Evolutionary conservation across 2,888 invertebrate genomes (phyloP).

Genomic region (Nesidiocoris tenuis): DNA sequence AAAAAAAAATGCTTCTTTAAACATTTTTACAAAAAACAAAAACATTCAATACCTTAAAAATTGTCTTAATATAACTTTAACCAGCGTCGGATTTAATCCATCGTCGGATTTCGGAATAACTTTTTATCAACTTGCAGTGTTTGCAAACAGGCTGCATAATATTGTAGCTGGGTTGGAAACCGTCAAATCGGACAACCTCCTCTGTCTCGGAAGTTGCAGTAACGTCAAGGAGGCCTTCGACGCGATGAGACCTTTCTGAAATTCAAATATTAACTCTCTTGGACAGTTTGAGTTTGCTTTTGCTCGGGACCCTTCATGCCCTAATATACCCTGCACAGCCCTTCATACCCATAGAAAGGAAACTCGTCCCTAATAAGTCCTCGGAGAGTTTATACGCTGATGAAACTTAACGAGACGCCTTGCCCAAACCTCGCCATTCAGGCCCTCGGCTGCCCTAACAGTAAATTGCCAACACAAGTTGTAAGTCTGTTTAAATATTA

Average conservation of each 20-base stretch:
- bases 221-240: neutral
- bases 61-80: no score
- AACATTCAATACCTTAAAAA: no score
- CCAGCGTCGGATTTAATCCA: no score
- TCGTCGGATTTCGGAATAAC: no score
- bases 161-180: no score
- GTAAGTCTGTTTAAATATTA: slow-evolving; percentile 25
- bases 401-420: slow-evolving; percentile 25
- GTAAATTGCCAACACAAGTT: slow-evolving; percentile 1
- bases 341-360: neutral
- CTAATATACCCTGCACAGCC: no score
- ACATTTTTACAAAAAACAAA: no score
- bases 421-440: neutral
- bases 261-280: neutral
- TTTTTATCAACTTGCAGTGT: no score
- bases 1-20: no score
- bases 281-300: neutral
- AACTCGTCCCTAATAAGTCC: slow-evolving; percentile 12
- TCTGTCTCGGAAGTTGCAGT: neutral
- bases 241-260: neutral
- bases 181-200: no score
- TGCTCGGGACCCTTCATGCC: neutral
- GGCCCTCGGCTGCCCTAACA: neutral
- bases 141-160: no score
- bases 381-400: slow-evolving; percentile 15